Conservation (phyloP, 2,113 vertebrate species). For the Platichthys stellatus region DNA sequence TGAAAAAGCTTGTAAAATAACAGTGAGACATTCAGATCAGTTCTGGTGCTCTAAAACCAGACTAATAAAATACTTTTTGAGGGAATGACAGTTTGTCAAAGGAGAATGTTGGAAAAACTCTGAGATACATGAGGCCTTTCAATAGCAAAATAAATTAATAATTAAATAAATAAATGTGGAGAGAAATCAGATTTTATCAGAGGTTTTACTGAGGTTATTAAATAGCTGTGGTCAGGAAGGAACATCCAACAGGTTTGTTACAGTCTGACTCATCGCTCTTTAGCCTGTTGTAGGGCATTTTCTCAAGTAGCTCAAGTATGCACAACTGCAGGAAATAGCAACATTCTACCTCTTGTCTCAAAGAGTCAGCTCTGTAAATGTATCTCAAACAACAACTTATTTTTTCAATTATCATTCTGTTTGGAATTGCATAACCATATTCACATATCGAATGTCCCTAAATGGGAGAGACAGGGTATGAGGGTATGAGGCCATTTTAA, state of each 20-base stretch:
- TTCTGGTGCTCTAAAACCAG: background rate
- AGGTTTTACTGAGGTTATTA: constrained; percentile 13
- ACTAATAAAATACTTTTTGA: constrained; percentile 26
- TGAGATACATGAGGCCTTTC: background rate
- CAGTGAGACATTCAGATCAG: background rate
- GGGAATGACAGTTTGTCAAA: constrained; percentile 8
- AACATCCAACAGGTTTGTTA: too few species aligned
- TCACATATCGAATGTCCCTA: constrained; percentile 20
- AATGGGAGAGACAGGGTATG: background rate
- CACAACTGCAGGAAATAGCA: background rate
- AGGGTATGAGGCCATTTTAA: constrained; percentile 18
- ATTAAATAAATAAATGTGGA: background rate
- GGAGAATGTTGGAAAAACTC: background rate
- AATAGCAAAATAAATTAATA: constrained; percentile 6
- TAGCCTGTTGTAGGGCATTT: background rate
- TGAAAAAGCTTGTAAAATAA: background rate
- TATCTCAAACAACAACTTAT: background rate
- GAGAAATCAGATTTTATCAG: constrained; percentile 18
- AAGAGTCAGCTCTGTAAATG: background rate
- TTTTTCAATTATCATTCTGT: background rate
- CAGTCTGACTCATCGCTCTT: background rate
- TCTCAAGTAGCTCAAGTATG: background rate
- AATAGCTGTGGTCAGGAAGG: too few species aligned
- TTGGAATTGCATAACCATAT: constrained; percentile 22
- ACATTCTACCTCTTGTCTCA: background rate